phyloP scores from a whole-genome alignment of 2,113 vertebrate genomes.

The Nansenia antarctica region DNA sequence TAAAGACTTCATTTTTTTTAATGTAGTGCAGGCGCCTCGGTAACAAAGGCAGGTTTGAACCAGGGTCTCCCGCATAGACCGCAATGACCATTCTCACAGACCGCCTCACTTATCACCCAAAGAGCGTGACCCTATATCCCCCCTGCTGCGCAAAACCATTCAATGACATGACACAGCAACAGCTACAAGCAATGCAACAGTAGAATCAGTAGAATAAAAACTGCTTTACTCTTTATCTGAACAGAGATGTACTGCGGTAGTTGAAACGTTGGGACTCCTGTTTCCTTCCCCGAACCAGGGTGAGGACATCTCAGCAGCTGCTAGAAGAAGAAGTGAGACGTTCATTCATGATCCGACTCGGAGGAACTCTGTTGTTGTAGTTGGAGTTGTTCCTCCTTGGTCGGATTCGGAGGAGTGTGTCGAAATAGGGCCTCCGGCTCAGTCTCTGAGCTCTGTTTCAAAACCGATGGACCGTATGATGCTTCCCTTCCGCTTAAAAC shows the following conservation, averaged over 20 bases:
- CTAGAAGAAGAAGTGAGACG: conserved; percentile 5
- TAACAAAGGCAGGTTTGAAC: too few species aligned
- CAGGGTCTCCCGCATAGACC: too few species aligned
- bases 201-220: not conserved
- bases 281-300: conserved; percentile 1
- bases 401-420: conserved; percentile 8
- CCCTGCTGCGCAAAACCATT: not conserved
- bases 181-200: not conserved
- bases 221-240: not conserved
- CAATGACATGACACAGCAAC: not conserved
- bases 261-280: not conserved
- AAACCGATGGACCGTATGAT: conserved; percentile 31
- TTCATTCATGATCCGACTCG: not conserved
- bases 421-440: conserved; percentile 31
- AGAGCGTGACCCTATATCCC: too few species aligned
- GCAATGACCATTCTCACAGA: too few species aligned
- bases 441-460: conserved; percentile 19
- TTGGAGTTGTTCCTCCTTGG: conserved; percentile 23
- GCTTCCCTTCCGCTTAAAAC: conserved; percentile 43
- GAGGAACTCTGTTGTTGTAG: conserved; percentile 11
- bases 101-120: too few species aligned
- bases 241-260: not conserved
- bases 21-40: not conserved
- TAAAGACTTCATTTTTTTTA: not conserved
- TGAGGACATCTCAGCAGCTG: not conserved